A percentile compares a stretch with the other conserved stretches of the same genome.
These are phyloP conservation scores for Atlantisia rogersi DNA, from an alignment of 2,113 vertebrate species.

Conservation along the genomic window DNA sequence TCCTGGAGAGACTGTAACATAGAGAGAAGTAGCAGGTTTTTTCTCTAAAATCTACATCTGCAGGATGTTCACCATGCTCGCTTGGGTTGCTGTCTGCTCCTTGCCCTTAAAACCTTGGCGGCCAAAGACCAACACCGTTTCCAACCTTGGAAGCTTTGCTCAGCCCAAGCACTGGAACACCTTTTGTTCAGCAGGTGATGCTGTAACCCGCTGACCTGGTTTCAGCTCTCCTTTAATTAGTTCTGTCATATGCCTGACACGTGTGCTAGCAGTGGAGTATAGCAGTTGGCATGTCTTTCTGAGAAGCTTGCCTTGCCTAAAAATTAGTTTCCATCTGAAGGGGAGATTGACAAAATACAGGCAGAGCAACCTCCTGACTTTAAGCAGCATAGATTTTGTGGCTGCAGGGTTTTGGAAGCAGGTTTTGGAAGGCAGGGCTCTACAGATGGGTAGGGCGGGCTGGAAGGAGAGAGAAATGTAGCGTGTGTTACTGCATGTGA, in stretches of 20 bases:
- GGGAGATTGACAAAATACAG: neutral
- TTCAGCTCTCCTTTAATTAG: neutral
- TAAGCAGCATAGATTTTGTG: neutral
- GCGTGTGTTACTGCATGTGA: neutral
- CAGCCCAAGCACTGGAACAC: neutral
- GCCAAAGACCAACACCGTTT: neutral
- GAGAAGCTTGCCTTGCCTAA: neutral
- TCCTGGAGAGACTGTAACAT: rapidly evolving
- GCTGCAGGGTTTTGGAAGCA: neutral
- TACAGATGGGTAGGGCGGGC: neutral
- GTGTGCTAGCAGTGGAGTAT: neutral
- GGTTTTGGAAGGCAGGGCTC: neutral
- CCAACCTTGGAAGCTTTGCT: neutral
- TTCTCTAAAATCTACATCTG: rapidly evolving
- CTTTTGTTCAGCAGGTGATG: neutral
- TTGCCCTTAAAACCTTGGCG: neutral
- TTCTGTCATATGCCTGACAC: neutral
- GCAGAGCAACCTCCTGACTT: neutral
- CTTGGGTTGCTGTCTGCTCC: neutral
- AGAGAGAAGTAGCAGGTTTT: neutral
- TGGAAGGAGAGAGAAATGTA: neutral
- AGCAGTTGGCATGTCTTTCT: neutral
- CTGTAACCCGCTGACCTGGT: rapidly evolving
- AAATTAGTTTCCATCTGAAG: neutral
- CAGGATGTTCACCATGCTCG: neutral